Conservation (phyloP, 2,888 invertebrate genomes). For the Scelioninae gen. 2 region DNA sequence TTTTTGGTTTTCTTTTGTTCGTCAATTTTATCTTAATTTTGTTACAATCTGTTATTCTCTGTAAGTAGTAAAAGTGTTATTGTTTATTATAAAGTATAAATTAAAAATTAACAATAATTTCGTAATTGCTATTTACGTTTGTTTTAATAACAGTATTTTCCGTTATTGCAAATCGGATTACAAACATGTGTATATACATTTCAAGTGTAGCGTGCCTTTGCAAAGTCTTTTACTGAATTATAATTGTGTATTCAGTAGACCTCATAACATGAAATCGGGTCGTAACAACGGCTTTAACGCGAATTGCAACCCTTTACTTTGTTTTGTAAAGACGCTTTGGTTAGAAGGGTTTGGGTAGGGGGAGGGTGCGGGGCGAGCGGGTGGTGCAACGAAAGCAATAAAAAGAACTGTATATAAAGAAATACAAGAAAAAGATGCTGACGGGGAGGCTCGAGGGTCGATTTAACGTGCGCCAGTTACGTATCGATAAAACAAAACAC, state of each 20-base stretch:
- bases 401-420: too few relatives aligned
- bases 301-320: conserved; percentile 61
- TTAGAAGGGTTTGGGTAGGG: too few relatives aligned
- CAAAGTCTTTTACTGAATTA: conserved; percentile 50
- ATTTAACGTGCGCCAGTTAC: conserved; percentile 26
- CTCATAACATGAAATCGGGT: conserved; percentile 55
- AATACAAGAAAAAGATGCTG: conserved; percentile 44
- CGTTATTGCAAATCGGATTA: conserved; percentile 30
- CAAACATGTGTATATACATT: conserved; percentile 20
- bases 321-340: conserved; percentile 59
- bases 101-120: too few relatives aligned
- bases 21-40: too few relatives aligned
- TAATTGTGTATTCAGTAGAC: conserved; percentile 53
- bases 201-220: conserved; percentile 38
- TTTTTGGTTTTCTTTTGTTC: too few relatives aligned
- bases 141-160: too few relatives aligned
- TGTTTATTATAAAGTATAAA: too few relatives aligned
- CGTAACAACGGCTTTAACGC: conserved; percentile 59
- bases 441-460: conserved; percentile 40
- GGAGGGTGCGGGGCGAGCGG: conserved; percentile 14
- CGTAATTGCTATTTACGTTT: too few relatives aligned
- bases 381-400: not conserved
- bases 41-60: too few relatives aligned
- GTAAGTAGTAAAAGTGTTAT: too few relatives aligned
- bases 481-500: conserved; percentile 28